Conservation (phyloP, 2,797 vertebrate genomes). For the Merluccius polli region DNA sequence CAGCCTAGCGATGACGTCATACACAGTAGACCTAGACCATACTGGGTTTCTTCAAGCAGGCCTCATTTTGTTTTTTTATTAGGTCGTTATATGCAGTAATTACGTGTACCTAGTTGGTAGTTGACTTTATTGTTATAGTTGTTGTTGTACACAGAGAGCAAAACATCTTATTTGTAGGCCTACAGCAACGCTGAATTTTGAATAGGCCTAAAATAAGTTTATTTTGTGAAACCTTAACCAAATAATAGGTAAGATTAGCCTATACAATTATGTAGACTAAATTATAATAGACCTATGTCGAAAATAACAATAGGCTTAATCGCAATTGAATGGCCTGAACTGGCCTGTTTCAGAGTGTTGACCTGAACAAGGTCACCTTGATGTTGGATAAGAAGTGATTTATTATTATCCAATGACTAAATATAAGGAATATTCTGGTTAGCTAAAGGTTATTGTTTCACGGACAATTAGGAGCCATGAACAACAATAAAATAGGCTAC, state of each 20-base stretch:
- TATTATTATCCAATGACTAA: background rate
- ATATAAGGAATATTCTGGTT: background rate
- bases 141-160: background rate
- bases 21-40: background rate
- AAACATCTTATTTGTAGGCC: background rate
- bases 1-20: too few relatives aligned
- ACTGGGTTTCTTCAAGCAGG: too few relatives aligned
- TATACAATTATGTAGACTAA: background rate
- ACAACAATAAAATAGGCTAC: background rate
- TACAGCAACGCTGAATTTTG: background rate
- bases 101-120: too few relatives aligned
- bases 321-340: too few relatives aligned
- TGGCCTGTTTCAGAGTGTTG: background rate
- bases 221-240: background rate
- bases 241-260: background rate
- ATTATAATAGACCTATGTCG: background rate
- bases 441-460: background rate
- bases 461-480: background rate
- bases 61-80: too few relatives aligned
- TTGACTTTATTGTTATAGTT: background rate
- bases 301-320: background rate
- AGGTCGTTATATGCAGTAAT: too few relatives aligned
- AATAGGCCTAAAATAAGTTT: background rate
- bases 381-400: background rate
- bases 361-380: background rate